Base-by-base conservation (phyloP, 2,113 vertebrate species). In the Campylomormyrus tamandua region DNA sequence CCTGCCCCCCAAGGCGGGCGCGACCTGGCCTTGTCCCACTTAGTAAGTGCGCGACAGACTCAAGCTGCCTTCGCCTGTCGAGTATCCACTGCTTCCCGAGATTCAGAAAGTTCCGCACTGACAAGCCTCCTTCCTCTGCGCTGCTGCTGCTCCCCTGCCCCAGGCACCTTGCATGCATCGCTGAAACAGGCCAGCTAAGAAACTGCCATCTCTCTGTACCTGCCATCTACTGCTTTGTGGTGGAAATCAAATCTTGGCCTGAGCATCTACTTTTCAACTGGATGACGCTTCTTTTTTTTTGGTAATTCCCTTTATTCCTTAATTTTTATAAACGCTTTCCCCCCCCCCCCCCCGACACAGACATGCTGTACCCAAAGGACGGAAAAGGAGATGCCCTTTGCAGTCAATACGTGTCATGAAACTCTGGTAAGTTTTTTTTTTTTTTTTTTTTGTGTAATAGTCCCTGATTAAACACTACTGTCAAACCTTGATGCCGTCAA, bases 381-480 rank as follows among this genome's bases (percentile, higher is more conserved):
- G 95, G 96, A 97, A 95, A 95, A 95, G 93, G 94, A 95, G 89
- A 93, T 96, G 92, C 92, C 93, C 96, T 96, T 96, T 97, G 94
- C 95, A 96, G 91, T 95, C 96, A 91, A 91, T 96, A 92, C 88
- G 21, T 92, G 96, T 96, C 95, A 94, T 95, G 92, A 96, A 95
- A 91, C 95, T 96, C 92, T 96, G 96, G 96, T 97, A 97, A 93
- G 94, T 91, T 77, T 91, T 86, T 90, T 91, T 91, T 92, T 93
- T 94, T 91, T 77, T 92, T 86, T 90, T 91, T 91, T 92, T 80
- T 92, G 88, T 52, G 15, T 93, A 50, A 24, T 93, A 3, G 0
- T n/a, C 9, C 91, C 91, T 90, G 89, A 89, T 66, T 77, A 39
- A 77, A 66, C 90, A 48, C 86, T 89, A 56, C 89, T 53, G 87